A percentile compares a stretch with the other conserved stretches of the same genome.
Conservation (phyloP, 2,888 invertebrate species). For the Onthophagus sagittarius region DNA sequence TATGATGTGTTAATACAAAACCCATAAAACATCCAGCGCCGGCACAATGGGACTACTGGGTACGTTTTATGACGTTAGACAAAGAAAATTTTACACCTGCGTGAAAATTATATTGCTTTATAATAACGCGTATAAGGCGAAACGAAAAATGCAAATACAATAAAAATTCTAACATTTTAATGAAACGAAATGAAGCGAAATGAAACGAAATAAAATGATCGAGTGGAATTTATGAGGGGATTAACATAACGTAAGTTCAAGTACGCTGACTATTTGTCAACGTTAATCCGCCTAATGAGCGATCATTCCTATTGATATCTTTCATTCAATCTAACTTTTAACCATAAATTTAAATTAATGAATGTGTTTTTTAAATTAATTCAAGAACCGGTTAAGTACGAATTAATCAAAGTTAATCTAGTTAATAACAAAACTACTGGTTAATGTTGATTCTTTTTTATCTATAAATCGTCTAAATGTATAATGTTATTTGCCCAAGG, state of each 20-base stretch:
- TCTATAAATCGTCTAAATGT: not conserved
- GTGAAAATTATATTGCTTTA: not conserved
- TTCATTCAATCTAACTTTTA: not conserved
- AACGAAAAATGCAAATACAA: not conserved
- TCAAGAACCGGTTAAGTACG: no score
- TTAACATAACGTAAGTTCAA: not conserved
- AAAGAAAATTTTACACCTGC: not conserved
- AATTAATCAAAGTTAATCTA: no score
- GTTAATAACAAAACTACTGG: no score
- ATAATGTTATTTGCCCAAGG: not conserved
- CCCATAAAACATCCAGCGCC: not conserved
- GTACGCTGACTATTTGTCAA: not conserved
- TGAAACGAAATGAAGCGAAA: not conserved
- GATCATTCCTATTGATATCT: not conserved
- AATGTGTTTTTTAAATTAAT: no score
- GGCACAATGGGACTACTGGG: not conserved
- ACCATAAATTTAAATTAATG: no score
- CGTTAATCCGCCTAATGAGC: not conserved
- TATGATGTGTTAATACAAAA: not conserved
- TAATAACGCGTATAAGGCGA: not conserved
- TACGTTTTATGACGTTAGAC: not conserved
- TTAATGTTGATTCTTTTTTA: not conserved
- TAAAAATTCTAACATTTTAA: not conserved
- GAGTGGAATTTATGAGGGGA: not conserved
- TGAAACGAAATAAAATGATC: not conserved